Evolutionary conservation across 2,113 vertebrate genomes (phyloP), one percentile per base, ranked within the genome.

Genomic region (Phasianus colchicus): DNA sequence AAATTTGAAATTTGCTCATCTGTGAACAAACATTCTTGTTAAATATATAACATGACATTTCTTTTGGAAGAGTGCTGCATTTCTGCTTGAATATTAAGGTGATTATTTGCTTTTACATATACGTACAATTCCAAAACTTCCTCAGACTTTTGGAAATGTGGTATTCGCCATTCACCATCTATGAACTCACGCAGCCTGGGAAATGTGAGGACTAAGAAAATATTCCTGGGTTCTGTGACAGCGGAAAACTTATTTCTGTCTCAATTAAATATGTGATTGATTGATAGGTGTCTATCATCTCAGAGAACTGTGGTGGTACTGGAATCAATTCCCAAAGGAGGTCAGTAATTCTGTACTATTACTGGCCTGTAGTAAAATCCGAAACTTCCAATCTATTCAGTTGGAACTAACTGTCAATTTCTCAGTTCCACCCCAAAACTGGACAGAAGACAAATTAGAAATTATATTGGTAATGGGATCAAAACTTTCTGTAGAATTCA

Each of bases 391-490:
- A 67, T 50, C 32, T 74, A 73, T 25, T 13, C 13, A 6, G 8
- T 2, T 61, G 48, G 55, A 90, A 42, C 20, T 43, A 58, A 65
- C 15, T 13, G 45, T 9, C 8, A n/a, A 2, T 5, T 42, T 57
- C 19, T 57, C 55, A 73, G 34, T 47, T 19, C 7, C 7, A 82
- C 7, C 2, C 10, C 8, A 50, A 84, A 65, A 54, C 10, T 21
- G 27, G 43, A 83, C 29, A 42, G 30, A 64, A 69, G 50, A 30
- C 6, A 45, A 88, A 18, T n/a, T 13, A 74, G 13, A 50, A 20
- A 22, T 3, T 32, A 2, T 30, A 7, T 1, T 3, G 1, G 0
- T 38, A 80, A 66, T 20, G 57, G 19, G 40, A 72, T 9, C 4
- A 64, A 76, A 61, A 20, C 2, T 38, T 78, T 30, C 10, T 14